Evolutionary conservation across 2,797 vertebrate species (phyloP), one percentile per base, ranked within the genome.

Genomic region (Capromys pilorides): DNA sequence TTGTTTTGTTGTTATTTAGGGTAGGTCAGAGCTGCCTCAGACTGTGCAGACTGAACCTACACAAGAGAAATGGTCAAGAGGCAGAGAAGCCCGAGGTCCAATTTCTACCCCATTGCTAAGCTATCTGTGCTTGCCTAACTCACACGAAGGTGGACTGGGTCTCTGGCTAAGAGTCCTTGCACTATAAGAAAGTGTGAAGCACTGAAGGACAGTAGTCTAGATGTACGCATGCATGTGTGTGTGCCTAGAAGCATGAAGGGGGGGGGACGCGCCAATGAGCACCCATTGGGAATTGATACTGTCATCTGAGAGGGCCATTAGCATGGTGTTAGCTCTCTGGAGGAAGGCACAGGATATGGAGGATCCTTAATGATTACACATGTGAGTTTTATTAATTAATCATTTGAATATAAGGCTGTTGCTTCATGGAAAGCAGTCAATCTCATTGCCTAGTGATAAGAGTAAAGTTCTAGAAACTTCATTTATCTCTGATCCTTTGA

Each of bases 351-450:
- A 83, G 45, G 28, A 45, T 88, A 69, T 82, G 82, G 71, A 83
- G 90, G 45, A 49, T 93, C 59, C 67, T 79, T 93, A 75, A 31
- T 64, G 62, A 94, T 66, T 67, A 10, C 94, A 95, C 94, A 69
- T 84, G 69, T 90, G 91, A 95, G 69, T 94, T 94, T 94, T 89
- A 71, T 84, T 95, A 96, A 96, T 97, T 89, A 95, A 96, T 95
- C 94, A 96, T 96, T 96, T 96, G 87, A 94, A 87, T 94, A 75
- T 82, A 79, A 94, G 92, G 92, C 81, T 82, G 28, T 82, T 73
- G 94, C 69, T 96, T 87, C 93, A 81, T 77, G 89, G 67, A 95
- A 96, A 96, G 67, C 86, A 96, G 88, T 86, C 86, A 94, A 89
- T 90, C 87, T 62, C 91, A 95, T 94, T 94, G 93, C 87, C 93